phyloP scores from a whole-genome alignment of 2,888 invertebrate genomes.

The Eledona agricola region DNA sequence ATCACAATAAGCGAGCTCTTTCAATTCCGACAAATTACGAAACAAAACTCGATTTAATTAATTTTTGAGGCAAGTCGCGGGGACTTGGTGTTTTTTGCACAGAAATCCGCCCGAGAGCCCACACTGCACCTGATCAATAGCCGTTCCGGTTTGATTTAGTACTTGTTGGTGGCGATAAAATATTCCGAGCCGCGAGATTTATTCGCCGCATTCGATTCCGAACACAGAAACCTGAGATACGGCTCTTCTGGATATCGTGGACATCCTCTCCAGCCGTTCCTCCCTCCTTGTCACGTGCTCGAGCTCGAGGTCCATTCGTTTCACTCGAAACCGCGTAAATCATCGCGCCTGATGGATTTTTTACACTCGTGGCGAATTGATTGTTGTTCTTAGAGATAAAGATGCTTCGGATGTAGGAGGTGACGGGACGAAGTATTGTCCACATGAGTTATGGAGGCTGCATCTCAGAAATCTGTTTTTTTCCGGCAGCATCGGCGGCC shows the following conservation, averaged over 20 bases:
- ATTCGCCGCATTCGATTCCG: slow-evolving; percentile 52
- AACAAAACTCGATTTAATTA: slow-evolving; percentile 55
- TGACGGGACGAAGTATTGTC: no score
- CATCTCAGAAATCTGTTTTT: no score
- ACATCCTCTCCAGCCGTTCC: slow-evolving; percentile 33
- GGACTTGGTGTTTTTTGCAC: no score
- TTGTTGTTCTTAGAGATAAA: no score
- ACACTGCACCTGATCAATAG: slow-evolving; percentile 55
- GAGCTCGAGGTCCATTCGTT: slow-evolving; percentile 26
- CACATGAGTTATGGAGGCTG: no score
- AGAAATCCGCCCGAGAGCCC: slow-evolving; percentile 36
- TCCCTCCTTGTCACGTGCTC: slow-evolving; percentile 30
- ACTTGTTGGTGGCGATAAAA: slow-evolving; percentile 56
- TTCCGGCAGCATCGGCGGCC: no score
- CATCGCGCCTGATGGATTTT: no score
- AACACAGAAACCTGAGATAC: slow-evolving; percentile 52
- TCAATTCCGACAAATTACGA: slow-evolving; percentile 53
- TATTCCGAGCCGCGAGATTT: slow-evolving; percentile 54
- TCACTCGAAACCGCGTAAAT: slow-evolving; percentile 39
- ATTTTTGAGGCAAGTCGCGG: slow-evolving; percentile 53
- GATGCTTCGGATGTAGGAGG: no score
- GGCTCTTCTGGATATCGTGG: slow-evolving; percentile 46
- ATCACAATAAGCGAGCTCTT: slow-evolving; percentile 50
- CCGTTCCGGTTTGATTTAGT: slow-evolving; percentile 54
- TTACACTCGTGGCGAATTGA: no score